Conservation (phyloP, 2,797 vertebrate genomes). For the Cynopterus sphinx region DNA sequence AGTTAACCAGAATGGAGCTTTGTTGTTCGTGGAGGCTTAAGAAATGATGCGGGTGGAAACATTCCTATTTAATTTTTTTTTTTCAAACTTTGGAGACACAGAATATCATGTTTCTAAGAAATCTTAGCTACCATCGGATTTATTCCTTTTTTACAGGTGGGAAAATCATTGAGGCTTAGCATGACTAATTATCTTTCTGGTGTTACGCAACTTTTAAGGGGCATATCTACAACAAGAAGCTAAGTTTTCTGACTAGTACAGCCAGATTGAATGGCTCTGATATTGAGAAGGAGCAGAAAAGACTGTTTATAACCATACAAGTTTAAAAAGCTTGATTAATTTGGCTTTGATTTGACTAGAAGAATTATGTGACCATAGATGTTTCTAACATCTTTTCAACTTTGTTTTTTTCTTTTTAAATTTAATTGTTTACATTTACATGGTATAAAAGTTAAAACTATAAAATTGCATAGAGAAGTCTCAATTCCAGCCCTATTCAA, state of each 20-base stretch:
- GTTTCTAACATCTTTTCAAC: not conserved
- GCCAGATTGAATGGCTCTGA: not conserved
- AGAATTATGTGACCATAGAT: not conserved
- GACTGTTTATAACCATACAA: not conserved
- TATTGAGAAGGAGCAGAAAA: not conserved
- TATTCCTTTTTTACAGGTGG: slow-evolving; percentile 3
- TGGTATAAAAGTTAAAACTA: not conserved
- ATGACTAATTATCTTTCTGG: not conserved
- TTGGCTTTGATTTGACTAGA: not conserved
- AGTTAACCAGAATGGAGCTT: not conserved
- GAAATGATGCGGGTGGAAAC: not conserved
- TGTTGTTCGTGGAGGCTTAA: not conserved
- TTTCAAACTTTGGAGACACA: not conserved
- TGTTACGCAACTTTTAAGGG: not conserved
- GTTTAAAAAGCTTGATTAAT: slow-evolving; percentile 24
- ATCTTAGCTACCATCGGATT: not conserved
- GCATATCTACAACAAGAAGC: not conserved
- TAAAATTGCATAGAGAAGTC: not conserved
- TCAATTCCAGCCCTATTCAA: not conserved
- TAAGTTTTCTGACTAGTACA: not conserved
- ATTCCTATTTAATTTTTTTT: not conserved
- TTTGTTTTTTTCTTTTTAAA: not conserved
- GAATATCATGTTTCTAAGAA: slow-evolving; percentile 30
- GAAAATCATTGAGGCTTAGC: not conserved
- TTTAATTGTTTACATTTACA: slow-evolving; percentile 5